phyloP scores from a whole-genome alignment of 2,797 vertebrate genomes.

The Dallia pectoralis region DNA sequence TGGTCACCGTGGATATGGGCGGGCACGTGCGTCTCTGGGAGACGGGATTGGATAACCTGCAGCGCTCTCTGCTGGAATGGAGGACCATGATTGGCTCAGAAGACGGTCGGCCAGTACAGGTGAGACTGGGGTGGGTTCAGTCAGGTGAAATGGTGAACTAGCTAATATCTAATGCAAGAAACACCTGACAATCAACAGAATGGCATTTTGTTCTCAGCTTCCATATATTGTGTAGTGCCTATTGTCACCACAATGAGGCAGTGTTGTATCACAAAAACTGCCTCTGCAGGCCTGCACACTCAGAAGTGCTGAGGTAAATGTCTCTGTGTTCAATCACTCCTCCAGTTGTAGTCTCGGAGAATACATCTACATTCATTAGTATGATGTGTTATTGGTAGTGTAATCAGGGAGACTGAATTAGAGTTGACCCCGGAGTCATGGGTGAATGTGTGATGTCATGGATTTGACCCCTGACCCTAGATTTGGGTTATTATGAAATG shows the following conservation, averaged over 20 bases:
- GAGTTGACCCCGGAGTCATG: slow-evolving; percentile 38
- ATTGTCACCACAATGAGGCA: slow-evolving; percentile 53
- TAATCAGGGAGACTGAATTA: neutral
- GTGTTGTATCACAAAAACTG: slow-evolving; percentile 23
- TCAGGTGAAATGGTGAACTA: neutral
- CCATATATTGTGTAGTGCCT: slow-evolving; percentile 26
- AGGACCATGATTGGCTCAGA: slow-evolving; percentile 94
- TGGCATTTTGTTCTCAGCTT: too few relatives aligned
- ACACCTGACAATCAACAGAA: too few relatives aligned
- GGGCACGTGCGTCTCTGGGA: slow-evolving; percentile 92
- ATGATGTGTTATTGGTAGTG: neutral
- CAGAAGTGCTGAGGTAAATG: neutral
- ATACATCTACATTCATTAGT: neutral
- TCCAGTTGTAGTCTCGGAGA: neutral
- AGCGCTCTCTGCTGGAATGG: slow-evolving; percentile 92
- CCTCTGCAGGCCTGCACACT: neutral
- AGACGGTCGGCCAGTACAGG: slow-evolving; percentile 85
- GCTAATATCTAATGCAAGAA: neutral
- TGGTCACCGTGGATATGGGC: slow-evolving; percentile 91
- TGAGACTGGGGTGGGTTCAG: slow-evolving; percentile 48
- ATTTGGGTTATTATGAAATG: slow-evolving; percentile 52
- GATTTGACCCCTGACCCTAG: slow-evolving; percentile 30
- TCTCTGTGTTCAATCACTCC: neutral
- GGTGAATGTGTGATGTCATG: slow-evolving; percentile 54
- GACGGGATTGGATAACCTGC: slow-evolving; percentile 84